phyloP scores from a whole-genome alignment of 1,140 invertebrate genomes.

The Listronotus oregonensis region DNA sequence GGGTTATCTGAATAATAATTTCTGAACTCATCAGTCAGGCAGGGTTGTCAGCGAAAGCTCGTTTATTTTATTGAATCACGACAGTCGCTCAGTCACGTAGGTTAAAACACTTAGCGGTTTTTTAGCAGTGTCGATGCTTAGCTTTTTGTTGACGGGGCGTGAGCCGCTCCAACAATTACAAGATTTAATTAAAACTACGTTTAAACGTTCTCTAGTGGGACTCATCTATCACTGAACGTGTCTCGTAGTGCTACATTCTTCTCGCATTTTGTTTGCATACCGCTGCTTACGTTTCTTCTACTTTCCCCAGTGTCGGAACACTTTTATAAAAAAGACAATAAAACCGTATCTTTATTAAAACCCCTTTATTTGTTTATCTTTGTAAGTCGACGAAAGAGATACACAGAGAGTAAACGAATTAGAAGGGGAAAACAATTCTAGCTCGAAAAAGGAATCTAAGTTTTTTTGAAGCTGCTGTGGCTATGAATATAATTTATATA shows the following conservation, averaged over 20 bases:
- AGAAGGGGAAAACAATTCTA: no score
- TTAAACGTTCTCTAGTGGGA: constrained; percentile 52
- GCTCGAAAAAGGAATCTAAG: no score
- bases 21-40: constrained; percentile 42
- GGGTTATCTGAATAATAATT: constrained; percentile 36
- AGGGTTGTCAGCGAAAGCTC: constrained; percentile 45
- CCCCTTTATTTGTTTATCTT: no score
- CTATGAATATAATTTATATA: no score
- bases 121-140: constrained; percentile 46
- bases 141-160: constrained; percentile 46
- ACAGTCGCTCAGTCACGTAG: constrained; percentile 51
- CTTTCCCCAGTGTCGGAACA: constrained; percentile 4
- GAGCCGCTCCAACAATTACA: constrained; percentile 53
- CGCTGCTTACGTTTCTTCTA: constrained; percentile 12
- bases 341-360: no score
- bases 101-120: constrained; percentile 50
- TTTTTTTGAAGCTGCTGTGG: no score
- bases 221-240: constrained; percentile 56
- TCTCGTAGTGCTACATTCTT: constrained; percentile 50
- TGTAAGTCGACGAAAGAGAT: no score
- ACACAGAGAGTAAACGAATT: no score
- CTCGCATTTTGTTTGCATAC: constrained; percentile 49
- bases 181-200: constrained; percentile 58
- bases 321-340: no score
- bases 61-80: constrained; percentile 54